Base-by-base conservation (phyloP, 2,797 vertebrate species). In the Clamator glandarius region DNA sequence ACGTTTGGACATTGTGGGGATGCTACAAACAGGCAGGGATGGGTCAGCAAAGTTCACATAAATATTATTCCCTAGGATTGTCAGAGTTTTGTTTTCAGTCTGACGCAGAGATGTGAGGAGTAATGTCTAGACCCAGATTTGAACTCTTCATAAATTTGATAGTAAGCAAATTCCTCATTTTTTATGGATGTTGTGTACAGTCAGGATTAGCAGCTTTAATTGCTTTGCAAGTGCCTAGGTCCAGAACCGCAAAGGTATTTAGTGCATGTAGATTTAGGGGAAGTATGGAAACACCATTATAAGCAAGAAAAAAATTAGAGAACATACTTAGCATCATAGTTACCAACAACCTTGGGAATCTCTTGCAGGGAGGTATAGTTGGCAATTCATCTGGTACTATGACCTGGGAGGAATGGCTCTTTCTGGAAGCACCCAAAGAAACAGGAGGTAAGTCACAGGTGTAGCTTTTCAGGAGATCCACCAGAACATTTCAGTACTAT, bases 291-390 rank as follows among this genome's bases (percentile, higher is more conserved):
- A 75, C 54, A 54, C 28, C 28, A 20, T 46, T 84, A 41, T 25
- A 69, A 70, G 24, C 29, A 89, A 91, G 78, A 83, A 83, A 12
- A 59, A 15, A 63, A 87, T 91, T 70, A 67, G 62, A 92, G 61
- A 84, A 50, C 51, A 31, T 59, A 51, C 25, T 84, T 90, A 83
- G 87, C 69, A 73, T 78, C 35, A 77, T 67, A 88, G 82, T 84
- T 95, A 84, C 82, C 72, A 50, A 66, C 35, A 81, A 54, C 51
- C 62, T 91, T 86, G 89, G 82, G 69, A 91, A 93, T 90, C 55
- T 96, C 79, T 88, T 92, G 6, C 79, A 92, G 84, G 73, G 55
- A 92, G 67, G 31, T 89, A 78, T 90, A 91, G 87, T 84, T 93
- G 87, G 62, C 87, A 83, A 4, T 86, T 91, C 57, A 85, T 85